Evolutionary conservation across 2,113 vertebrate species (phyloP), one percentile per base, ranked within the genome.

Genomic region (Callithrix jacchus): DNA sequence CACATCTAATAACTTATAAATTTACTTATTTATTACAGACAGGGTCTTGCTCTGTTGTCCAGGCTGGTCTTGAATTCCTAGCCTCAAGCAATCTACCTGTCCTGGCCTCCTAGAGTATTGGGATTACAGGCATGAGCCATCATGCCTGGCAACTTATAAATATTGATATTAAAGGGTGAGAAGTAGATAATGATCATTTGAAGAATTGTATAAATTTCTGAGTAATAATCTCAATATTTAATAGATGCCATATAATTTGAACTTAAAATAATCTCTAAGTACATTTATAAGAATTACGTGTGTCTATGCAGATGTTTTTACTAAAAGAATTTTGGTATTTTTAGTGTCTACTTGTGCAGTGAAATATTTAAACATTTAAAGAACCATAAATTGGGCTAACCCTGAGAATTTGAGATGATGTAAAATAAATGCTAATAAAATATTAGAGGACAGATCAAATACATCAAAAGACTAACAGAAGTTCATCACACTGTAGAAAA

Each of bases 321-420:
- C n/a, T n/a, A 17, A 81, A 85, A 86, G 23, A 93, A 88, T 77
- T 52, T 68, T 88, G 30, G 13, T 89, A 70, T 84, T 95, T 92
- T 95, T 27, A 89, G 32, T 71, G 35, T 89, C 91, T 79, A 91
- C 21, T 74, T 85, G 89, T 68, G 0, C 71, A 82, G 40, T 92
- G 21, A 74, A 87, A 87, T 45, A 71, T 73, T 71, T 83, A 87
- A 77, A 93, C 49, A 17, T 81, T 95, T 82, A 64, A 56, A 66
- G 58, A 94, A 84, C 32, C 68, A 6, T 87, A n/a, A 64, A 91
- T 21, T 93, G 25, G 23, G 30, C 87, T 80, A 52, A 58, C 30
- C 1, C 4, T 79, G 56, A 79, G 35, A 93, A 87, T 74, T 83
- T 95, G 61, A 93, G 54, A 82, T 37, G 52, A 58, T 47, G 9